phyloP scores from a whole-genome alignment of 2,113 vertebrate genomes.

The Gila orcuttii region DNA sequence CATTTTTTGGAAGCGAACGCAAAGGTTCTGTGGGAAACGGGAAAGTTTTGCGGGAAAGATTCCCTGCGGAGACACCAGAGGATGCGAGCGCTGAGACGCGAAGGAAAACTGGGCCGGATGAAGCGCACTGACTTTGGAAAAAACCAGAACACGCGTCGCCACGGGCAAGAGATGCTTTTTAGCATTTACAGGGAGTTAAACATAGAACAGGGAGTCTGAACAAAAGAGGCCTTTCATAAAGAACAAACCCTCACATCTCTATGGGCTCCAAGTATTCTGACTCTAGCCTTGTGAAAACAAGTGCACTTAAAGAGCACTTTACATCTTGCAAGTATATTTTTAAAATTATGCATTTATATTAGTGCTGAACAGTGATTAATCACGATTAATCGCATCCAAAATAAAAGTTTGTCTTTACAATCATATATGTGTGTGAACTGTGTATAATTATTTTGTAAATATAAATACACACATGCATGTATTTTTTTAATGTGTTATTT shows the following conservation, averaged over 20 bases:
- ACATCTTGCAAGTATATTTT: neutral
- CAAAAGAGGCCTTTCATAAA: constrained; percentile 5
- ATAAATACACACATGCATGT: too few relatives aligned
- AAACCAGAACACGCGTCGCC: constrained; percentile 10
- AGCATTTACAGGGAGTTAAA: constrained; percentile 40
- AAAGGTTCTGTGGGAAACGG: fast-evolving
- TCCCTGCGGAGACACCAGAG: constrained; percentile 71
- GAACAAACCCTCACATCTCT: neutral
- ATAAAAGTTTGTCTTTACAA: too few relatives aligned
- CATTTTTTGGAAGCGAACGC: too few relatives aligned
- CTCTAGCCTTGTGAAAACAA: neutral
- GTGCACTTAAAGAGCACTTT: neutral
- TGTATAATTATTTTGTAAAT: too few relatives aligned
- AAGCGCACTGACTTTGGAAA: neutral
- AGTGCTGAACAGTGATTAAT: too few relatives aligned
- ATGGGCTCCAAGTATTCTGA: neutral
- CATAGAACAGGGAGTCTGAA: constrained; percentile 1
- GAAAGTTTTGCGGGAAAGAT: too few relatives aligned
- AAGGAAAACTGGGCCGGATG: neutral
- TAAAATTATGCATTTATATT: neutral
- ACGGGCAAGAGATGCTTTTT: constrained; percentile 32
- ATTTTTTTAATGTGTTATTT: too few relatives aligned
- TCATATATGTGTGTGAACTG: too few relatives aligned
- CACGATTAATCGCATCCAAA: too few relatives aligned
- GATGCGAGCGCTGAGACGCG: constrained; percentile 9